Conservation (phyloP, 2,797 vertebrate genomes). For the Parauchenoglanis punctatus region DNA sequence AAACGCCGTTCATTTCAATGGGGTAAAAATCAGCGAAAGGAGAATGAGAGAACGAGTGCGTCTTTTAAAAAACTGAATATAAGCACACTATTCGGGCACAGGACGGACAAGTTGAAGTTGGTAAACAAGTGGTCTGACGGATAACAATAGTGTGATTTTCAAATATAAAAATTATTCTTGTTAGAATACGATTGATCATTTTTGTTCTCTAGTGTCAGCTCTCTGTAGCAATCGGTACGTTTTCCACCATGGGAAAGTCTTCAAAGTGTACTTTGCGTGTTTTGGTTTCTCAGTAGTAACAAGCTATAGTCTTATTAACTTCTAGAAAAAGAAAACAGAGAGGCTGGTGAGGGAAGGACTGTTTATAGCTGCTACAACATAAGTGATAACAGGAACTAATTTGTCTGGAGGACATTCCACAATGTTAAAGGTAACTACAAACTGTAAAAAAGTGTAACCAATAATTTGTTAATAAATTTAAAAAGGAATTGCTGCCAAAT, state of each 20-base stretch:
- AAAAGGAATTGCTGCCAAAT: too few relatives aligned
- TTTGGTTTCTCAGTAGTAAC: background rate
- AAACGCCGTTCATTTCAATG: too few relatives aligned
- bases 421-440: background rate
- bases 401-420: background rate
- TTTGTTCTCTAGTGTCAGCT: background rate
- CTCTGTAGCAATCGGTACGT: background rate
- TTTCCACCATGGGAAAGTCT: background rate
- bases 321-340: background rate
- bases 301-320: background rate
- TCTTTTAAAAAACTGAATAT: too few relatives aligned
- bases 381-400: background rate
- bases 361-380: background rate
- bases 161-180: background rate
- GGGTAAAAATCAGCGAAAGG: too few relatives aligned
- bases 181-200: background rate
- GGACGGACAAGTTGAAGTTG: too few relatives aligned
- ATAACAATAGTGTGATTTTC: too few relatives aligned
- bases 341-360: background rate
- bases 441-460: background rate
- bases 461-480: background rate
- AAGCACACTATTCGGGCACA: too few relatives aligned
- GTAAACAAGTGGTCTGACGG: too few relatives aligned
- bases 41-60: too few relatives aligned
- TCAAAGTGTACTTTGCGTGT: background rate